Evolutionary conservation across 2,888 invertebrate genomes (phyloP), one percentile per base, ranked within the genome.

Genomic region (Thymelicus acteon): DNA sequence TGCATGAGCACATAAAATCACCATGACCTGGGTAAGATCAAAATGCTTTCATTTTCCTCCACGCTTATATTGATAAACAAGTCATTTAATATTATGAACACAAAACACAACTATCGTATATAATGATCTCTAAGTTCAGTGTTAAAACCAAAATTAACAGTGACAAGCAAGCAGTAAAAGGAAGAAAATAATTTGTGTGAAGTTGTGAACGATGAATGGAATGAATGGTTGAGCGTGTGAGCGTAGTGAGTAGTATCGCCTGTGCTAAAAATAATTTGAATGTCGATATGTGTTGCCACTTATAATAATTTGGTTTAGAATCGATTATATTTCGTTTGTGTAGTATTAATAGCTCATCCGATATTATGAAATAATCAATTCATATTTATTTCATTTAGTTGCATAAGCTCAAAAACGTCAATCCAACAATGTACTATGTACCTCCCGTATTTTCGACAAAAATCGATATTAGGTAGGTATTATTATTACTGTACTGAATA

Each of bases 241-340:
- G 10, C 44, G 10, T 12, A 44, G 44, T 10, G 12, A 12, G 12
- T 44, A 44, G 66, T 66, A 47, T 66, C 48, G 58, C 66, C 66
- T 48, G 58, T 66, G 19, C 6, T 66, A 66, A 66, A 66, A 66
- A 66, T 31, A 12, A 15, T 31, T n/a, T 48, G 6, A 13, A 31
- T 7, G 12, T 31, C 1, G 31, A 2, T 31, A 31, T 24, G 57
- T 57, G 15, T 52, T 57, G 57, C 57, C 57, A 57, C 0, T 57
- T 31, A 44, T 31, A 31, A 44, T 7, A 31, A 57, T 31, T 13
- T 13, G 8, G 1, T 12, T 57, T 31, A 57, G 24, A 31, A 57
- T 57, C 31, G 57, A 57, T 24, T 57, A 31, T 4, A 15, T 4
- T 4, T 15, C 8, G 13, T 0, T 47, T 47, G n/a, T n/a, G n/a